These are phyloP conservation scores for Caenorhabditis virilis DNA, from an alignment of 2,888 invertebrate genomes.

Conservation along the genomic window DNA sequence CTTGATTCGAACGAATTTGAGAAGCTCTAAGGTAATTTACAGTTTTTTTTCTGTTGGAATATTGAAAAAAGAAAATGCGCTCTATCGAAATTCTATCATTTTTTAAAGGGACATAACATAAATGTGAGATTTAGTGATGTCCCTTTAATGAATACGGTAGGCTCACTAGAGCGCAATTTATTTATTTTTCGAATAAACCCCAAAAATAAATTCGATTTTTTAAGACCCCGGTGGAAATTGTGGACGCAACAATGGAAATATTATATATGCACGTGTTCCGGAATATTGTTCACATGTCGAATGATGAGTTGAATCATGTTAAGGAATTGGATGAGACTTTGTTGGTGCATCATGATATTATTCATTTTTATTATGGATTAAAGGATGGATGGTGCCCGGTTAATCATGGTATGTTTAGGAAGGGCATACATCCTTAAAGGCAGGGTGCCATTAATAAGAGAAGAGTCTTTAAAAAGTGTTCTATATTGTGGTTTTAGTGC, in stretches of 20 bases:
- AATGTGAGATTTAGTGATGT: background rate
- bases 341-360: conserved; percentile 34
- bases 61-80: background rate
- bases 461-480: too few species aligned
- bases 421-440: too few species aligned
- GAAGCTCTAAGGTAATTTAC: conserved; percentile 12
- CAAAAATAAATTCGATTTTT: conserved; percentile 5
- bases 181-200: background rate
- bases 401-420: conserved; percentile 43
- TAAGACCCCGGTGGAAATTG: conserved; percentile 45
- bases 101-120: too few species aligned
- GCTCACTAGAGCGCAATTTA: too few species aligned
- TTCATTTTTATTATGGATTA: conserved; percentile 53
- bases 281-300: conserved; percentile 57
- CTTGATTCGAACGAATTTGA: conserved; percentile 40
- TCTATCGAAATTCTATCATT: too few species aligned
- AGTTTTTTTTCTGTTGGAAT: background rate
- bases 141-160: too few species aligned
- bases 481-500: too few species aligned
- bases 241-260: conserved; percentile 47
- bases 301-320: conserved; percentile 51
- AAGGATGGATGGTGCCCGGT: conserved; percentile 57
- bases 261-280: conserved; percentile 50
- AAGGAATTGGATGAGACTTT: conserved; percentile 36
- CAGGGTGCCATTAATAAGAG: too few species aligned